Evolutionary conservation across 2,888 invertebrate genomes (phyloP), one percentile per base, ranked within the genome.

Genomic region (Calameuta idolon): DNA sequence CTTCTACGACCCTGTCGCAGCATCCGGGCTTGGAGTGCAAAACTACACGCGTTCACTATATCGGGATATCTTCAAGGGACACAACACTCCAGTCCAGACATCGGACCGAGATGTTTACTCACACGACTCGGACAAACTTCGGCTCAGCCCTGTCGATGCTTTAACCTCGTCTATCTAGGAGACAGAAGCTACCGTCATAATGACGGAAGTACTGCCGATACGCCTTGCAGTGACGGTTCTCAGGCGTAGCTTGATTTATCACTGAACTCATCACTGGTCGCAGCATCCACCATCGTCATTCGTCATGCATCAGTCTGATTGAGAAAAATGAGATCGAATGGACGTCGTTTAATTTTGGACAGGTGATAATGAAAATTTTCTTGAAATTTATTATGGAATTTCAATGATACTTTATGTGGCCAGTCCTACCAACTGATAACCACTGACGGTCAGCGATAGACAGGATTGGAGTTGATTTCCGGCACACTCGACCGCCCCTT

Each of bases 391-490:
- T 55, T 55, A 9, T 9, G 23, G 23, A 23, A 55, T 55, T 55
- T 55, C 55, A 2, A 9, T 9, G 23, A 23, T 23, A 23, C 9
- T 9, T 23, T 55, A 30, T 74, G 40, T 69, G 15, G 11, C 23
- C 31, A 35, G 30, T 68, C 75, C 31, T 76, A 34, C n/a, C 34
- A 73, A 81, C 83, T 86, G 88, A 87, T 87, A 84, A 84, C 79
- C 87, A 84, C 86, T 87, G 86, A 77, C 75, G 82, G 86, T 81
- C 81, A 86, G 80, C 85, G 84, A 86, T 86, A 90, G 88, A 89
- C 88, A 89, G 89, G 84, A 87, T 87, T 87, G 85, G 85, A 86
- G 83, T 89, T 88, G 89, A 89, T 89, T 90, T 89, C 89, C 87
- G 87, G 84, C 81, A 83, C 83, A 82, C 81, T 84, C 84, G 86